Conservation (phyloP, 2,113 vertebrate species). For the Scomber scombrus region DNA sequence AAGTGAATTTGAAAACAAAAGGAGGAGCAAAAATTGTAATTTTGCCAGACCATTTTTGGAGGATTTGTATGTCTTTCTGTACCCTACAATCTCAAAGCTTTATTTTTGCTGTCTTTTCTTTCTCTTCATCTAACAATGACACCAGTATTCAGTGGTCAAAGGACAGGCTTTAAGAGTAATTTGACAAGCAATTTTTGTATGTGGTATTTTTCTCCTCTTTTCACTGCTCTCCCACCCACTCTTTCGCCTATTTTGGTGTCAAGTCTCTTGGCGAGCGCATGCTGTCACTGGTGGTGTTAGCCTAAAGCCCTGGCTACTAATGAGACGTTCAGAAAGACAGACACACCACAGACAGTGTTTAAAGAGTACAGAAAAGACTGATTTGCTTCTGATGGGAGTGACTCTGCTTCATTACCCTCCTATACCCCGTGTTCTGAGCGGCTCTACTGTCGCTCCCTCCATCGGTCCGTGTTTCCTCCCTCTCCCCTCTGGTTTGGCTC, state of each 20-base stretch:
- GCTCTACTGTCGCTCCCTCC: slow-evolving; percentile 37
- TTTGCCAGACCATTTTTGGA: slow-evolving; percentile 29
- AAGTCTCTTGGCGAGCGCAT: slow-evolving; percentile 56
- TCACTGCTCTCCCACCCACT: slow-evolving; percentile 11
- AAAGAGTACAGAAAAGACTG: slow-evolving; percentile 59
- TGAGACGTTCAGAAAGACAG: slow-evolving; percentile 73
- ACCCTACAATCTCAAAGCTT: not conserved
- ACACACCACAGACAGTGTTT: slow-evolving; percentile 51
- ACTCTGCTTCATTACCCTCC: slow-evolving; percentile 72
- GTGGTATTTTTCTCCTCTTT: slow-evolving; percentile 17
- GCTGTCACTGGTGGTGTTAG: slow-evolving; percentile 59
- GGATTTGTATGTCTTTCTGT: not conserved
- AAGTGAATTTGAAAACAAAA: slow-evolving; percentile 43
- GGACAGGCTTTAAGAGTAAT: slow-evolving; percentile 39
- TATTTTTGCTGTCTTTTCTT: not conserved
- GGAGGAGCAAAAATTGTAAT: not conserved
- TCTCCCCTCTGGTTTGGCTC: slow-evolving; percentile 22
- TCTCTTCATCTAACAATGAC: slow-evolving; percentile 24
- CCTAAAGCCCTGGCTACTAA: slow-evolving; percentile 69
- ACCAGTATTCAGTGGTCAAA: slow-evolving; percentile 37
- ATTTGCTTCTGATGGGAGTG: slow-evolving; percentile 67
- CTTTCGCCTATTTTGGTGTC: slow-evolving; percentile 52
- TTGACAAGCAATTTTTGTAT: slow-evolving; percentile 47
- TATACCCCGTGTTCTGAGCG: slow-evolving; percentile 17
- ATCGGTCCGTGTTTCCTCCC: slow-evolving; percentile 25